Conservation (phyloP, 2,888 invertebrate species). For the Leucozona laternaria region DNA sequence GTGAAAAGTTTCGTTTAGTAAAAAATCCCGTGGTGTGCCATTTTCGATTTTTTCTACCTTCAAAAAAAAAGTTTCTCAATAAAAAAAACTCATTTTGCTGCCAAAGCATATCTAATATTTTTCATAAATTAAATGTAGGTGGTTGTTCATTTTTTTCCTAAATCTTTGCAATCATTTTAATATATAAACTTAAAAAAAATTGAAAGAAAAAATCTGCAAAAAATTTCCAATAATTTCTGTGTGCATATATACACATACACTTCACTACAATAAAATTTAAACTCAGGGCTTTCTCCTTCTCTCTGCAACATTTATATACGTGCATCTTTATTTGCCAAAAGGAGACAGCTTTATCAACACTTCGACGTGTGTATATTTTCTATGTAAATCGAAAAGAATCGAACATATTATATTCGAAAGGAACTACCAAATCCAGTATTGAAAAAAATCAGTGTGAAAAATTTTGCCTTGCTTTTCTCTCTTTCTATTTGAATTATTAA, state of each 20-base stretch:
- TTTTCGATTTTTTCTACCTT: constrained; percentile 72
- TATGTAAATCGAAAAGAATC: constrained; percentile 35
- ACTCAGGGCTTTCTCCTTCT: constrained; percentile 9
- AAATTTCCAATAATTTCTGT: constrained; percentile 74
- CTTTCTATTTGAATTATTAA: constrained; percentile 33
- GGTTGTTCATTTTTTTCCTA: constrained; percentile 17
- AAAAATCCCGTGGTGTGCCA: constrained; percentile 77
- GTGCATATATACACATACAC: constrained; percentile 64
- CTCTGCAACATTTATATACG: constrained; percentile 53
- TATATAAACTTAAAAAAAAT: constrained; percentile 24
- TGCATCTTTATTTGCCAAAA: constrained; percentile 46
- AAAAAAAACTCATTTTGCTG: constrained; percentile 53
- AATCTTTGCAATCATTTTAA: constrained; percentile 36
- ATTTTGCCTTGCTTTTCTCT: constrained; percentile 13
- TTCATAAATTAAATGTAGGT: constrained; percentile 70
- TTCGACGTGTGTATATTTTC: constrained; percentile 19
- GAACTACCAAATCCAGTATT: constrained; percentile 34
- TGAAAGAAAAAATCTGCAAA: constrained; percentile 58
- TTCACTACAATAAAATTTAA: constrained; percentile 23
- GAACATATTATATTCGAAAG: constrained; percentile 22
- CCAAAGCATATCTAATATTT: constrained; percentile 62
- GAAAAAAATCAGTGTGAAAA: constrained; percentile 18
- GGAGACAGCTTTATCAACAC: constrained; percentile 13
- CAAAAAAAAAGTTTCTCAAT: constrained; percentile 57
- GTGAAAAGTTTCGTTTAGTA: constrained; percentile 76